Conservation (phyloP, 2,888 invertebrate genomes). For the Epinotia ramella region DNA sequence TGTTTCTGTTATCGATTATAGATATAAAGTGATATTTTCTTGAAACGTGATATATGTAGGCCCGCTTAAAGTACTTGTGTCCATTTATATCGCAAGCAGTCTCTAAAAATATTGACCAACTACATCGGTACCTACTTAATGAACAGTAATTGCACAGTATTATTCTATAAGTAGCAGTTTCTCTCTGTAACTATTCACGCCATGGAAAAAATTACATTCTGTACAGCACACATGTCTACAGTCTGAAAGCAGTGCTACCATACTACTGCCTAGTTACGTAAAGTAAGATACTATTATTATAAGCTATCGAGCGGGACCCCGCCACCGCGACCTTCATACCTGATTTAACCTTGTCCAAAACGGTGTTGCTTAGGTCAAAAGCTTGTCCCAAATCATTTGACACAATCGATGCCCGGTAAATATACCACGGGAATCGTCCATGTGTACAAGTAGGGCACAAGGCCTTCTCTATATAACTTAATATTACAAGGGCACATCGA, state of each 20-base stretch:
- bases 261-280: slow-evolving; percentile 34
- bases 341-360: slow-evolving; percentile 41
- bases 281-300: slow-evolving; percentile 22
- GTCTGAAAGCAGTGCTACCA: background rate
- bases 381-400: slow-evolving; percentile 33
- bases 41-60: background rate
- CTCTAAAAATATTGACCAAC: no score
- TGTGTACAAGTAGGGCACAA: slow-evolving; percentile 31
- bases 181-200: background rate
- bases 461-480: slow-evolving; percentile 4
- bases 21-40: background rate
- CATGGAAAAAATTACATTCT: background rate
- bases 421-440: slow-evolving; percentile 26
- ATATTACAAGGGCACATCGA: slow-evolving; percentile 7
- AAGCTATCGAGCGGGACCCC: slow-evolving; percentile 31
- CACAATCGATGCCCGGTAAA: slow-evolving; percentile 33
- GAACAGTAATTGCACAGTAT: background rate
- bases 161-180: background rate
- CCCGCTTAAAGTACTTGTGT: background rate
- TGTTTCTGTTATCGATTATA: background rate
- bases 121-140: background rate
- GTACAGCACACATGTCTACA: background rate
- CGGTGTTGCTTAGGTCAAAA: slow-evolving; percentile 39
- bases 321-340: slow-evolving; percentile 27
- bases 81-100: background rate